These are phyloP conservation scores for Myotis pilosus DNA, from an alignment of 2,797 vertebrate genomes.

Conservation along the genomic window DNA sequence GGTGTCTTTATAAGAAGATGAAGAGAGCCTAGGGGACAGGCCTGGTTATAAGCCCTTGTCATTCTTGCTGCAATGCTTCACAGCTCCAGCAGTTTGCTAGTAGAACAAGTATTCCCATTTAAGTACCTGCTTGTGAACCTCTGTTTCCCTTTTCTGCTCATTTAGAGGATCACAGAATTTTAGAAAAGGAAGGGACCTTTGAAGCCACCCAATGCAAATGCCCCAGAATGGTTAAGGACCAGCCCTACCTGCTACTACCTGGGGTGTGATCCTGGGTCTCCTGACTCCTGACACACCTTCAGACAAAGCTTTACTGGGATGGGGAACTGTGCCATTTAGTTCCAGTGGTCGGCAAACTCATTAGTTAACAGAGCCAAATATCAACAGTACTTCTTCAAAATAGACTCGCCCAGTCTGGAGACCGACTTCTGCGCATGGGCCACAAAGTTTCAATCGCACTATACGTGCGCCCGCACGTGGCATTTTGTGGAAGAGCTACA, in stretches of 20 bases:
- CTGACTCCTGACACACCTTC: neutral
- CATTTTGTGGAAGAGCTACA: too few relatives aligned
- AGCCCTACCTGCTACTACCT: neutral
- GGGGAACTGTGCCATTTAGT: neutral
- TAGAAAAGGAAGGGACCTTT: conserved; percentile 26
- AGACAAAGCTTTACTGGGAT: neutral
- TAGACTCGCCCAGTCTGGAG: too few relatives aligned
- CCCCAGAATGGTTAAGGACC: neutral
- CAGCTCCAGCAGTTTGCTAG: neutral
- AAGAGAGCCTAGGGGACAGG: neutral
- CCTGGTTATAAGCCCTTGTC: neutral
- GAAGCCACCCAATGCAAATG: neutral
- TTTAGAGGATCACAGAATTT: neutral
- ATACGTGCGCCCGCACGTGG: too few relatives aligned
- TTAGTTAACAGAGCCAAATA: too few relatives aligned
- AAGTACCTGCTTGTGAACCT: neutral
- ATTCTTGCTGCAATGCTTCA: conserved; percentile 7
- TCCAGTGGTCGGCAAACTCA: too few relatives aligned
- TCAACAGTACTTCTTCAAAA: too few relatives aligned
- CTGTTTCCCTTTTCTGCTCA: neutral
- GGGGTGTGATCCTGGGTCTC: neutral
- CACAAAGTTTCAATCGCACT: too few relatives aligned
- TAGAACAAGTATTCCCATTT: neutral
- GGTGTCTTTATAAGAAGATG: neutral
- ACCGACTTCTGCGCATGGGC: too few relatives aligned